These are phyloP conservation scores for Tyria jacobaeae DNA, from an alignment of 2,888 invertebrate species.

Conservation along the genomic window DNA sequence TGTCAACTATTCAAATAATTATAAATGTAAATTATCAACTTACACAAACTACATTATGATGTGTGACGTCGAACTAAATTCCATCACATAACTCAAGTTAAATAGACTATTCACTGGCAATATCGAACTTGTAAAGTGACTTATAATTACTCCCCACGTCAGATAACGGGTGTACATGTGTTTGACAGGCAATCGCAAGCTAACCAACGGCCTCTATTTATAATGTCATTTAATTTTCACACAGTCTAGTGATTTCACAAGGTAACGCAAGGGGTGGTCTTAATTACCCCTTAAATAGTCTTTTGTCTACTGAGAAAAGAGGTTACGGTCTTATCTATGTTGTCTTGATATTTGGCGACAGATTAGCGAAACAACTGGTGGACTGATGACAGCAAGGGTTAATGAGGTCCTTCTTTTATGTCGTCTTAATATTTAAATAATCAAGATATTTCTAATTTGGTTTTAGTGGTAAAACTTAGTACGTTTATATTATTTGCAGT, in stretches of 20 bases:
- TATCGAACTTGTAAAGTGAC: slow-evolving; percentile 41
- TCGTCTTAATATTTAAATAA: background rate
- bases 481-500: too few species aligned
- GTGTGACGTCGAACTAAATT: slow-evolving; percentile 2
- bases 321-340: slow-evolving; percentile 45
- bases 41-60: slow-evolving; percentile 4
- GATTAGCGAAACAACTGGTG: slow-evolving; percentile 36
- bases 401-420: slow-evolving; percentile 4
- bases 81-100: slow-evolving; percentile 11
- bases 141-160: slow-evolving; percentile 60
- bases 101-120: slow-evolving; percentile 18
- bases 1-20: background rate
- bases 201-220: slow-evolving; percentile 42
- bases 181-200: slow-evolving; percentile 64
- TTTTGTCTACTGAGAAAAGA: slow-evolving; percentile 45
- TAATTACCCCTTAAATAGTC: slow-evolving; percentile 45
- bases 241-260: slow-evolving; percentile 39
- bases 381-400: slow-evolving; percentile 32
- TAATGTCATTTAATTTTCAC: slow-evolving; percentile 51
- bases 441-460: background rate
- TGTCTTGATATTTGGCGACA: slow-evolving; percentile 37
- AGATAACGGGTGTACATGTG: slow-evolving; percentile 61
- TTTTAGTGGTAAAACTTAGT: too few species aligned
- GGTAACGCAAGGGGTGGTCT: slow-evolving; percentile 37
- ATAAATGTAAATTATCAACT: slow-evolving; percentile 3